phyloP scores from a whole-genome alignment of 2,797 vertebrate species.

The Coregonus ussuriensis region DNA sequence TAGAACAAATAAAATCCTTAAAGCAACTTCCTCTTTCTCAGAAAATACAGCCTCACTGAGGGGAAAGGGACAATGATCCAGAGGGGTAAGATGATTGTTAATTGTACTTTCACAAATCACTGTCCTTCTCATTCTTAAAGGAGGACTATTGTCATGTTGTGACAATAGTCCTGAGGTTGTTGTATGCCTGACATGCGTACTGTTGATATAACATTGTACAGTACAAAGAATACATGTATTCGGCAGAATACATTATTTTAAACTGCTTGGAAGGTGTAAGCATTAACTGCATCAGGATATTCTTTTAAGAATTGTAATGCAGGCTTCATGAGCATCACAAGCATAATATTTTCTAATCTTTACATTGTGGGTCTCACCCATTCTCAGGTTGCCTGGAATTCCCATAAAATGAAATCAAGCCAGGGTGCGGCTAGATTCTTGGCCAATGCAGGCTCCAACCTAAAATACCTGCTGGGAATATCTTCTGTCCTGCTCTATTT shows the following conservation, averaged over 20 bases:
- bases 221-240: too few species aligned
- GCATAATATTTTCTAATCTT: slow-evolving; percentile 56
- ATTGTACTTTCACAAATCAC: not conserved
- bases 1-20: slow-evolving; percentile 45
- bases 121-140: not conserved
- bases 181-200: not conserved
- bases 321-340: slow-evolving; percentile 29
- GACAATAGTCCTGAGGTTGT: not conserved
- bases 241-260: not conserved
- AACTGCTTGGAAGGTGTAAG: not conserved
- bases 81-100: not conserved
- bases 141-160: not conserved
- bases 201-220: too few species aligned
- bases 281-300: slow-evolving; percentile 13
- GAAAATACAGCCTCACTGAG: slow-evolving; percentile 28
- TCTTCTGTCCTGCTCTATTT: not conserved
- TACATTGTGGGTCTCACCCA: slow-evolving; percentile 35
- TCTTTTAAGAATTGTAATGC: slow-evolving; percentile 24
- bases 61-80: not conserved
- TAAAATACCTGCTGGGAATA: slow-evolving; percentile 39
- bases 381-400: slow-evolving; percentile 66
- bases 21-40: slow-evolving; percentile 57
- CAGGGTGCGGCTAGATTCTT: slow-evolving; percentile 54
- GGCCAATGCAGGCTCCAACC: slow-evolving; percentile 32
- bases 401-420: slow-evolving; percentile 63